A percentile compares a stretch with the other conserved stretches of the same genome.
These are phyloP conservation scores for Platycnemis pennipes DNA, from an alignment of 2,888 invertebrate species.

Conservation along the genomic window DNA sequence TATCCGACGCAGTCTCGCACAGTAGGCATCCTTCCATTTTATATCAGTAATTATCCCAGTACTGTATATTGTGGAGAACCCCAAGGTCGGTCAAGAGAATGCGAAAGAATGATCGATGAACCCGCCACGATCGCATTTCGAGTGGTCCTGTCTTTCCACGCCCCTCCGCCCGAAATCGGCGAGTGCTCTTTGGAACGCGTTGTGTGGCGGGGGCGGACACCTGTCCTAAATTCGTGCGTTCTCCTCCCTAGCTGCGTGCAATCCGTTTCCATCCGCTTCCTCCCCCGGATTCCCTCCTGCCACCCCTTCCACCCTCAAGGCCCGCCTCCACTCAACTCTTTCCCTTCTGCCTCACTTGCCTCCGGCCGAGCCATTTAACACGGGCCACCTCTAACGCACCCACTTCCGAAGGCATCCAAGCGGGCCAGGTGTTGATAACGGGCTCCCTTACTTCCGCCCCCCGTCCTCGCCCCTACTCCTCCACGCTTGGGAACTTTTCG, in stretches of 20 bases:
- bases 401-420: conserved; percentile 50
- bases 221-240: background rate
- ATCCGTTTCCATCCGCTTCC: background rate
- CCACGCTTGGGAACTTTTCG: background rate
- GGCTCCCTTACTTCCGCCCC: background rate
- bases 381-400: conserved; percentile 33
- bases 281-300: background rate
- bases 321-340: conserved; percentile 11
- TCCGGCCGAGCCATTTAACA: conserved; percentile 58
- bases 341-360: background rate
- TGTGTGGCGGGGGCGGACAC: too few relatives aligned
- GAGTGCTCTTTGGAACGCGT: too few relatives aligned
- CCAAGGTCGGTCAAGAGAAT: too few relatives aligned
- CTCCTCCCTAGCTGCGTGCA: background rate
- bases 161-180: too few relatives aligned
- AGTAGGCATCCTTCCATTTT: too few relatives aligned
- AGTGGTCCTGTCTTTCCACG: too few relatives aligned
- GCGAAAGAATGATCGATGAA: too few relatives aligned
- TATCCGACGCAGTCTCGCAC: too few relatives aligned
- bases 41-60: too few relatives aligned
- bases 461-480: background rate
- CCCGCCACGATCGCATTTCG: too few relatives aligned
- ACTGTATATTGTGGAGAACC: too few relatives aligned
- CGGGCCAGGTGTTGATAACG: conserved; percentile 64
- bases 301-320: background rate